These are phyloP conservation scores for Catocala nupta DNA, from an alignment of 2,888 invertebrate species.

Conservation along the genomic window DNA sequence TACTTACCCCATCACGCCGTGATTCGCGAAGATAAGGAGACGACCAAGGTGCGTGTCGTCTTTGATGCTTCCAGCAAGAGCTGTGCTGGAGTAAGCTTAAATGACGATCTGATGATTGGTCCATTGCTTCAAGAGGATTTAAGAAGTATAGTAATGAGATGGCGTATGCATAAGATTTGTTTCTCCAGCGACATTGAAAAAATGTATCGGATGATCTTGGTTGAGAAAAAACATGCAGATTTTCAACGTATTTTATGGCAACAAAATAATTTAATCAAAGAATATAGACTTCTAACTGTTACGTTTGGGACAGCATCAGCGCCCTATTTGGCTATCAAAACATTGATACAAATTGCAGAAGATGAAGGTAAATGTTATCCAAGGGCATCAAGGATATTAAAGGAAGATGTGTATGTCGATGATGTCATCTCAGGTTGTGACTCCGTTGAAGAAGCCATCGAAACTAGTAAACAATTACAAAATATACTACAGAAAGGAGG, in stretches of 20 bases:
- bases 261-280: neutral
- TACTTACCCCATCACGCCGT: slow-evolving; percentile 6
- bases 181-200: slow-evolving; percentile 13
- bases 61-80: slow-evolving; percentile 1
- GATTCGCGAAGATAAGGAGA: neutral
- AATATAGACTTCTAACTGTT: slow-evolving; percentile 2
- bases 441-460: slow-evolving; percentile 2
- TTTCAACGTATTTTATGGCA: slow-evolving; percentile 3
- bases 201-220: slow-evolving; percentile 16
- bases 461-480: slow-evolving; percentile 3
- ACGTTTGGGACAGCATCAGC: neutral
- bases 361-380: slow-evolving; percentile 3
- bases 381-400: slow-evolving; percentile 5
- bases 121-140: neutral
- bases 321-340: slow-evolving; percentile 1
- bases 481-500: slow-evolving; percentile 7
- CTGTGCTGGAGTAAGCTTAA: neutral
- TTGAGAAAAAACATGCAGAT: slow-evolving; percentile 11
- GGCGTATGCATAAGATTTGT: slow-evolving; percentile 7
- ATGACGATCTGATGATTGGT: slow-evolving; percentile 2
- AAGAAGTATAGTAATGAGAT: neutral
- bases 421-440: slow-evolving; percentile 2
- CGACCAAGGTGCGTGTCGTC: neutral
- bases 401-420: slow-evolving; percentile 2
- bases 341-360: neutral